Conservation (phyloP, 2,888 invertebrate genomes). For the Barypeithes pellucidus region DNA sequence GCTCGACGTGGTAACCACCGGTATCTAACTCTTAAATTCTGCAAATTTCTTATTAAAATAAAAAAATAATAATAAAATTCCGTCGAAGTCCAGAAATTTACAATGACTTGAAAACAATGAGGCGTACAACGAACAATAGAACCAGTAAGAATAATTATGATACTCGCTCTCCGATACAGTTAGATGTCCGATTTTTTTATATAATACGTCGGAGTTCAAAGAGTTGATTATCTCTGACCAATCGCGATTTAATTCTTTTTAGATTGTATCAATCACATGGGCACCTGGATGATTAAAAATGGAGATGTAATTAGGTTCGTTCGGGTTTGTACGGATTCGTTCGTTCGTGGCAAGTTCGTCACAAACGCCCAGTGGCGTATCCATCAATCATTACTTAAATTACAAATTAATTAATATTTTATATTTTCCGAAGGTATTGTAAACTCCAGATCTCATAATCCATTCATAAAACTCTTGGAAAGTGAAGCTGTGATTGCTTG, state of each 20-base stretch:
- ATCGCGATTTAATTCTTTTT: slow-evolving; percentile 13
- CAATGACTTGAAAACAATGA: slow-evolving; percentile 39
- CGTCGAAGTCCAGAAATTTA: slow-evolving; percentile 29
- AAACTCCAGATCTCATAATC: too few relatives aligned
- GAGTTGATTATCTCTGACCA: slow-evolving; percentile 33
- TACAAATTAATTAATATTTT: too few relatives aligned
- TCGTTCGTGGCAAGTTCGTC: too few relatives aligned
- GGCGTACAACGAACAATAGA: slow-evolving; percentile 38
- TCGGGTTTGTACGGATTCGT: too few relatives aligned
- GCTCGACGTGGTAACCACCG: too few relatives aligned
- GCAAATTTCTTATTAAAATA: slow-evolving; percentile 21
- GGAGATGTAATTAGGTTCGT: background rate
- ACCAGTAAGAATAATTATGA: slow-evolving; percentile 35
- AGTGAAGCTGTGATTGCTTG: too few relatives aligned
- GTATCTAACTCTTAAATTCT: too few relatives aligned
- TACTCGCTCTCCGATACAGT: slow-evolving; percentile 34
- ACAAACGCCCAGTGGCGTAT: too few relatives aligned
- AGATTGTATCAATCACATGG: slow-evolving; percentile 10
- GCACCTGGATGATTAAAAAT: slow-evolving; percentile 2
- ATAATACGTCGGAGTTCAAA: slow-evolving; percentile 25
- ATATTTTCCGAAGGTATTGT: too few relatives aligned
- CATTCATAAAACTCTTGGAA: too few relatives aligned
- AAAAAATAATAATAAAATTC: slow-evolving; percentile 11
- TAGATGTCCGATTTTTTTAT: slow-evolving; percentile 35
- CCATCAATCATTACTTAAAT: too few relatives aligned